phyloP scores from a whole-genome alignment of 2,797 vertebrate species.

The Coilia nasus region DNA sequence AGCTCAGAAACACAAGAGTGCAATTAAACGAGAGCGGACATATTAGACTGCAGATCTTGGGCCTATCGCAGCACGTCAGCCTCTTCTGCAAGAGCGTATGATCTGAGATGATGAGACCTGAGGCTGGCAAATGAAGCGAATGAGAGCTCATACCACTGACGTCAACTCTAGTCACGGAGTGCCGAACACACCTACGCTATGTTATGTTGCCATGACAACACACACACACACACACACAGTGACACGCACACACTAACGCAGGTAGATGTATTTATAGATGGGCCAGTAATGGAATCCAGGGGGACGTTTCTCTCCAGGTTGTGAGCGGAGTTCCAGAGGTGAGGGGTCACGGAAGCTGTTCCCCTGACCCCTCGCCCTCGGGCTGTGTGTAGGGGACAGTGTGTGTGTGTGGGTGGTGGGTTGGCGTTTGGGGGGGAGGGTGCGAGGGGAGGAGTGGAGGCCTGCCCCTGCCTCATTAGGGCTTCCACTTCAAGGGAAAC shows the following conservation, averaged over 20 bases:
- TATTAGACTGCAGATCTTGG: conserved; percentile 60
- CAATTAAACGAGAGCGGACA: conserved; percentile 66
- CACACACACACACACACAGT: neutral
- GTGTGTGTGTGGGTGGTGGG: conserved; percentile 8
- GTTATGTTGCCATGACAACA: neutral
- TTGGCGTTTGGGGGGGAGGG: conserved; percentile 62
- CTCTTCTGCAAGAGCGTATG: conserved; percentile 38
- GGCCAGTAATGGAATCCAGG: neutral
- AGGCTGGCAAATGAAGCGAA: neutral
- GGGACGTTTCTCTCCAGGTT: neutral
- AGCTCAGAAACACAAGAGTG: conserved; percentile 59
- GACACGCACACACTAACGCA: neutral
- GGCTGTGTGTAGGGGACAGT: neutral
- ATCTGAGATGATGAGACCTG: conserved; percentile 26
- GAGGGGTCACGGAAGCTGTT: neutral
- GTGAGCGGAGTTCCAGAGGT: neutral
- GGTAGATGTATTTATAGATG: neutral
- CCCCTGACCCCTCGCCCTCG: neutral
- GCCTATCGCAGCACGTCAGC: conserved; percentile 38
- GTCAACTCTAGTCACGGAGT: neutral
- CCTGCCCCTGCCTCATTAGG: conserved; percentile 55
- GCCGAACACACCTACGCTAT: neutral
- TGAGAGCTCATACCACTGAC: too few relatives aligned
- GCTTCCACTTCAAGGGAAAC: conserved; percentile 81
- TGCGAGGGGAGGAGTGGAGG: conserved; percentile 66